Conservation (phyloP, 1,140 invertebrate species). For the Periplaneta americana region DNA sequence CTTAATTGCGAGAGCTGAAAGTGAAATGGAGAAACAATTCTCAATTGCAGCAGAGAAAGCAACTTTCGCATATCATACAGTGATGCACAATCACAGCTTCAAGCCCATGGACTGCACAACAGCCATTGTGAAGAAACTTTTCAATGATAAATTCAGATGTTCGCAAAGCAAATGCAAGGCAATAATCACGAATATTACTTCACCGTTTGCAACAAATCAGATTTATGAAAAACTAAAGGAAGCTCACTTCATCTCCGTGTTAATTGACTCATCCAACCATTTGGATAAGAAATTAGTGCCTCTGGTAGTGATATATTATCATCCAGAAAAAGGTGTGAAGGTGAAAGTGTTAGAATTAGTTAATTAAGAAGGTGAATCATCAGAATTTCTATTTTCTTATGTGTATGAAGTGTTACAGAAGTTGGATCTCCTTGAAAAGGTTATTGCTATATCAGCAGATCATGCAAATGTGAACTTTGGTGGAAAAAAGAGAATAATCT, state of each 20-base stretch:
- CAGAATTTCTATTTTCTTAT: conserved; percentile 18
- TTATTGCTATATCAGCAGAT: conserved; percentile 28
- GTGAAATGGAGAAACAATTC: background rate
- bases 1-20: background rate
- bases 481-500: conserved; percentile 25
- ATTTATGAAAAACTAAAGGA: conserved; percentile 15
- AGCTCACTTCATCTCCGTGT: no score
- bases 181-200: conserved; percentile 24
- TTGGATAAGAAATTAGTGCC: no score
- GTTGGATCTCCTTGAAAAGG: conserved; percentile 23
- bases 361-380: conserved; percentile 21
- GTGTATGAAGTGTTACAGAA: conserved; percentile 13
- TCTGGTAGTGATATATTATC: no score
- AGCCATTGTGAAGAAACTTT: conserved; percentile 19
- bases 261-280: no score
- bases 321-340: no score
- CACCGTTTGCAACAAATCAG: conserved; percentile 18
- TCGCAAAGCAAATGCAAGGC: conserved; percentile 23
- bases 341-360: no score
- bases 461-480: conserved; percentile 32
- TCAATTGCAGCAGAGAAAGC: conserved; percentile 15
- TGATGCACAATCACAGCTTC: conserved; percentile 25
- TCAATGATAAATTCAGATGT: conserved; percentile 21
- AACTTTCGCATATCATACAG: no score
- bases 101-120: conserved; percentile 26